phyloP scores from a whole-genome alignment of 53 echinoderm and acorn worm species.

The Hippasteria phrygiana region DNA sequence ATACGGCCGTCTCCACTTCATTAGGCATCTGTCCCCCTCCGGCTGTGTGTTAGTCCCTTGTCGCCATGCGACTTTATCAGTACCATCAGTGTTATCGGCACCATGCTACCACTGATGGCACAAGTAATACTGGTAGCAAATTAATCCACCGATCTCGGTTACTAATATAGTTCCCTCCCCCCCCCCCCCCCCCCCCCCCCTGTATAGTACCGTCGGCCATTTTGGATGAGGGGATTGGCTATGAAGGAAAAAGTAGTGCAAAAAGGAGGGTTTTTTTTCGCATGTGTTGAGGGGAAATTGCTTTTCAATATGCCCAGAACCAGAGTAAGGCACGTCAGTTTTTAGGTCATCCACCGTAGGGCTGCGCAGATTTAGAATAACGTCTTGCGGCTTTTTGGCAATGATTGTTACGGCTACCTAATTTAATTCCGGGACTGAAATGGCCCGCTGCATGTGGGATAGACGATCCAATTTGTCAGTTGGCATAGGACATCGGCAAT shows the following conservation, averaged over 20 bases:
- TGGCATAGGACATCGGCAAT: neutral
- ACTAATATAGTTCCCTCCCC: conserved; percentile 51
- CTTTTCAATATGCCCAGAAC: neutral
- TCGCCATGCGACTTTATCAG: conserved; percentile 53
- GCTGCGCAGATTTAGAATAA: neutral
- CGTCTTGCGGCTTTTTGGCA: neutral
- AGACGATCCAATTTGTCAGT: neutral
- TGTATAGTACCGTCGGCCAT: neutral
- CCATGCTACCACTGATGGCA: conserved; percentile 6
- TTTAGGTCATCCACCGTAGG: neutral
- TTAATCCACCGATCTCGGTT: conserved; percentile 61
- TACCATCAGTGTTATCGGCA: conserved; percentile 54
- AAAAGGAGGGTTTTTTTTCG: neutral
- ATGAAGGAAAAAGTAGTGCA: neutral
- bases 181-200: neutral
- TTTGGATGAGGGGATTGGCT: neutral
- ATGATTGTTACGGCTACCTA: conserved; percentile 23
- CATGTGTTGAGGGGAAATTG: neutral
- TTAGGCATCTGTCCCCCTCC: conserved; percentile 51
- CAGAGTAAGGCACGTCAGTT: neutral
- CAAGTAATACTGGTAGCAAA: conserved; percentile 40
- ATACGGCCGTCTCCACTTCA: conserved; percentile 46
- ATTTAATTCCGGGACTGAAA: conserved; percentile 19
- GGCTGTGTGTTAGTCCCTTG: conserved; percentile 58
- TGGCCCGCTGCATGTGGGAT: neutral